Evolutionary conservation across 2,888 invertebrate species (phyloP).

Genomic region (Phaonia tiefii): DNA sequence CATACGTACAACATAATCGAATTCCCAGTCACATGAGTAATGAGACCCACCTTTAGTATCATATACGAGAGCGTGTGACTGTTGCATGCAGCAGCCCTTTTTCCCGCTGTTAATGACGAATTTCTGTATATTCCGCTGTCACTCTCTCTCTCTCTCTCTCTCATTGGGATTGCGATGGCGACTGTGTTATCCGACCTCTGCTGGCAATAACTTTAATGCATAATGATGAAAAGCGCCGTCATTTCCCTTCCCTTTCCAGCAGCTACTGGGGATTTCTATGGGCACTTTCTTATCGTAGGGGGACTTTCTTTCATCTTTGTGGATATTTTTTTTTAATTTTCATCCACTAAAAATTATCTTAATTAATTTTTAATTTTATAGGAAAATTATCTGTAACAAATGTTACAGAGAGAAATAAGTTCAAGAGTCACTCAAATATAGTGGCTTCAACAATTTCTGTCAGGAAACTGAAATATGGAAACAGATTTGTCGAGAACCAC

Average conservation of each 20-base stretch:
- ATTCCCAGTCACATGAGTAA: not conserved
- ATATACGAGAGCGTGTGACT: not conserved
- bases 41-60: not conserved
- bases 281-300: too few species aligned
- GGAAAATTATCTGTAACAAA: constrained; percentile 50
- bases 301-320: not conserved
- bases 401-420: constrained; percentile 47
- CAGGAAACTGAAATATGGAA: too few species aligned
- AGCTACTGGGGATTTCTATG: constrained; percentile 25
- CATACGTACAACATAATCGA: not conserved
- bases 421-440: constrained; percentile 40
- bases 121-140: constrained; percentile 33
- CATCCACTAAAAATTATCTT: constrained; percentile 42
- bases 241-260: constrained; percentile 51
- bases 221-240: constrained; percentile 59
- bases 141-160: too few species aligned
- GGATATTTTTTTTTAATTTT: not conserved
- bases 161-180: constrained; percentile 53
- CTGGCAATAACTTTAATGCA: constrained; percentile 30
- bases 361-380: constrained; percentile 61
- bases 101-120: constrained; percentile 56
- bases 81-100: constrained; percentile 46
- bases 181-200: constrained; percentile 53
- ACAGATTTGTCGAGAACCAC: too few species aligned
- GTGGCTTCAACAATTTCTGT: too few species aligned